These are phyloP conservation scores for Parasteatoda tepidariorum DNA, from an alignment of 1,140 invertebrate genomes.

Conservation along the genomic window DNA sequence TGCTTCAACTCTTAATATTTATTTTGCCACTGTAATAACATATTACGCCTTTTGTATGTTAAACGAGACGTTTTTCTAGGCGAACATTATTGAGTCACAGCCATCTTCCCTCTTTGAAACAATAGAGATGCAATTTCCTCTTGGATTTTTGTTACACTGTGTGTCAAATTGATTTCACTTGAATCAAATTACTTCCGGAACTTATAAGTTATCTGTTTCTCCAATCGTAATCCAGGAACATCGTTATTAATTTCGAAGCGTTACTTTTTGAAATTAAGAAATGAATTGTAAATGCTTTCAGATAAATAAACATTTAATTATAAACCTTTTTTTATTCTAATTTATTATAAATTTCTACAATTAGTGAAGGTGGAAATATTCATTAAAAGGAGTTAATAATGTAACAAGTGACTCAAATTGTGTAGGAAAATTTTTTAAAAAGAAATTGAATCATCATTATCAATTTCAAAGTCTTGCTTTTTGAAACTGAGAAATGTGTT, in stretches of 20 bases:
- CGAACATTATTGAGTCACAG: constrained; percentile 10
- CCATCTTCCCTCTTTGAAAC: constrained; percentile 6
- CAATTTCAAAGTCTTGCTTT: constrained; percentile 11
- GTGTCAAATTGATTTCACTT: constrained; percentile 16
- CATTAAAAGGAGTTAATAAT: too few relatives aligned
- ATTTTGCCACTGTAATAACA: not conserved
- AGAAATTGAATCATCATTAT: constrained; percentile 18
- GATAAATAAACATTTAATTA: constrained; percentile 10
- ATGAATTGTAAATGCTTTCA: constrained; percentile 20
- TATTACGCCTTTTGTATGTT: not conserved
- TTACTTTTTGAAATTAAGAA: constrained; percentile 10
- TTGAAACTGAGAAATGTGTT: constrained; percentile 6
- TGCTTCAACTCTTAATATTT: not conserved
- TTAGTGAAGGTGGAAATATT: too few relatives aligned
- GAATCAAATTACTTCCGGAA: constrained; percentile 29
- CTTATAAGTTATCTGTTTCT: constrained; percentile 23
- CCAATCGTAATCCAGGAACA: constrained; percentile 20
- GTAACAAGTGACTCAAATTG: too few relatives aligned
- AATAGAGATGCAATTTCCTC: constrained; percentile 24
- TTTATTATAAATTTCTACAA: too few relatives aligned
- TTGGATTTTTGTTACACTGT: not conserved
- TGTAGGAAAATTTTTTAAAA: too few relatives aligned
- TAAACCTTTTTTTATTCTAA: constrained; percentile 13
- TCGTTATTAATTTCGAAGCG: constrained; percentile 15
- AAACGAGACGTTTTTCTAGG: constrained; percentile 23